A percentile compares a stretch with the other conserved stretches of the same genome.
phyloP scores from a whole-genome alignment of 2,797 vertebrate genomes.

The Diglossa cyanea region DNA sequence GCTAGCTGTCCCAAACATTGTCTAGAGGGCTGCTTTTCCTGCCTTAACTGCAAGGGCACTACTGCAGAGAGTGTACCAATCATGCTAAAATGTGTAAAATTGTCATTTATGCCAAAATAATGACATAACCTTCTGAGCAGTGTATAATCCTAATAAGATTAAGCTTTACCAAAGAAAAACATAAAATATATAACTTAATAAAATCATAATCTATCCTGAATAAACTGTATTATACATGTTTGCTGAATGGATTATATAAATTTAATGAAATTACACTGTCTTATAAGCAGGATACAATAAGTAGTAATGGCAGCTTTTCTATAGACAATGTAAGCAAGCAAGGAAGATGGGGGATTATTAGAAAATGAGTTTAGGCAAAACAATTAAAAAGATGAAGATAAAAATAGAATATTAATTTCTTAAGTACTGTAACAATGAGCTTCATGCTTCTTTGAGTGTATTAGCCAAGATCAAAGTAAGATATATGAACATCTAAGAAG shows the following conservation, averaged over 20 bases:
- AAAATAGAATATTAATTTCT: constrained; percentile 47
- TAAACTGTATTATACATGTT: constrained; percentile 53
- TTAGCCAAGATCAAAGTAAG: not conserved
- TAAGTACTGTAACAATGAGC: constrained; percentile 14
- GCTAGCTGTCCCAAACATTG: constrained; percentile 1
- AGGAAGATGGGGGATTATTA: constrained; percentile 42
- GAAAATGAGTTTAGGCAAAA: constrained; percentile 52
- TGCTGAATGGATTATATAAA: constrained; percentile 52
- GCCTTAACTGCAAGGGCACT: not conserved
- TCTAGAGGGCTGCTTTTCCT: constrained; percentile 21
- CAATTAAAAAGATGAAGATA: constrained; percentile 37
- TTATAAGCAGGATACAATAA: constrained; percentile 61
- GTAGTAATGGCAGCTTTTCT: constrained; percentile 60
- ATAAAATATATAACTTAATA: constrained; percentile 56
- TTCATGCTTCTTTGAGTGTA: not conserved
- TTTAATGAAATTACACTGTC: constrained; percentile 59
- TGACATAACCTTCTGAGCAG: constrained; percentile 17
- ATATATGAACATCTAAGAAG: not conserved
- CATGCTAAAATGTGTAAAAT: constrained; percentile 60
- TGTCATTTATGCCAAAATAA: constrained; percentile 54
- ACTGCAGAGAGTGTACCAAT: not conserved
- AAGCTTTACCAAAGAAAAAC: constrained; percentile 48
- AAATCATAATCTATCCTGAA: constrained; percentile 51
- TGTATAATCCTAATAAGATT: constrained; percentile 50
- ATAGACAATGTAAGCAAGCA: not conserved